A percentile compares a stretch with the other conserved stretches of the same genome.
These are phyloP conservation scores for Colaptes auratus DNA, from an alignment of 2,113 vertebrate genomes.

Conservation along the genomic window DNA sequence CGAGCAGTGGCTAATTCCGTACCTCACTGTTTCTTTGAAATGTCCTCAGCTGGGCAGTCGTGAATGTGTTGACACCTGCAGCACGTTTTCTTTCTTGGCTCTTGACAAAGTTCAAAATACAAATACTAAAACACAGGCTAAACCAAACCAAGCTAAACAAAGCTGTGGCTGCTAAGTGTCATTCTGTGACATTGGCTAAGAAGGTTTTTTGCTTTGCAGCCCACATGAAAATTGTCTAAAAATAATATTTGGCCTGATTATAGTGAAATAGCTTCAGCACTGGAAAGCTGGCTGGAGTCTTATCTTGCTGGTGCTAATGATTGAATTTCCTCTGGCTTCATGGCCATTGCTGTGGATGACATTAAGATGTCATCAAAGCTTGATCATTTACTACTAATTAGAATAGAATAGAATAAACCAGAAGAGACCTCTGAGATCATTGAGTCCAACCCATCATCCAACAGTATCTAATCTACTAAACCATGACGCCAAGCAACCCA, in stretches of 20 bases:
- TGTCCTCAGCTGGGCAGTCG: not conserved
- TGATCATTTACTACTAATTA: not conserved
- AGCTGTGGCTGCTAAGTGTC: not conserved
- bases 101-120: not conserved
- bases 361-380: not conserved
- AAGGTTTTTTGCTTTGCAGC: not conserved
- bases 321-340: not conserved
- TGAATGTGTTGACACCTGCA: not conserved
- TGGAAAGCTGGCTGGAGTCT: not conserved
- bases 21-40: not conserved
- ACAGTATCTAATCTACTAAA: too few species aligned
- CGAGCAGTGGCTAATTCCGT: not conserved
- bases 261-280: accelerated
- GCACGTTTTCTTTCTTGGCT: not conserved
- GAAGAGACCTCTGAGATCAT: too few species aligned
- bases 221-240: not conserved
- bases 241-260: not conserved
- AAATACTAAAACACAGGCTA: not conserved
- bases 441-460: too few species aligned
- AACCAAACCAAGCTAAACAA: not conserved
- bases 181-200: not conserved
- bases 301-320: not conserved
- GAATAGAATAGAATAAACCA: too few species aligned
- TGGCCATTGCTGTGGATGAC: not conserved
- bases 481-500: too few species aligned